Evolutionary conservation across 2,888 invertebrate species (phyloP).

Genomic region (Halictus quadricinctus): DNA sequence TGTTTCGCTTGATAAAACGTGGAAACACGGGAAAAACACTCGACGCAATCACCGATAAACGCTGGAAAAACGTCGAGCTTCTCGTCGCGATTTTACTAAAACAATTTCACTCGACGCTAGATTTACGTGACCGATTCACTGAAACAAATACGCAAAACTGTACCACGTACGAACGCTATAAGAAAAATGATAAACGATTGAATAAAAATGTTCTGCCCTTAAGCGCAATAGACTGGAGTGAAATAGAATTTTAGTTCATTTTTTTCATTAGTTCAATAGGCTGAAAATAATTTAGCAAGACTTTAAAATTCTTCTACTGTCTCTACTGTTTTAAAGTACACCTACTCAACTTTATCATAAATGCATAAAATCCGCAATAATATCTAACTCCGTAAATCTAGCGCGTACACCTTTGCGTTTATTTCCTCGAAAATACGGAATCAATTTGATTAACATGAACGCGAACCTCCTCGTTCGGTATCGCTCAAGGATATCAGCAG

Average conservation of each 20-base stretch:
- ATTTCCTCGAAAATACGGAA: background rate
- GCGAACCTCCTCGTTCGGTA: background rate
- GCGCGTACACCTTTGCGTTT: background rate
- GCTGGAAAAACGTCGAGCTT: background rate
- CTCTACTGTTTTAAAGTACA: background rate
- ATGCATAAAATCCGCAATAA: background rate
- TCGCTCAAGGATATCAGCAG: constrained; percentile 20
- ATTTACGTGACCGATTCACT: background rate
- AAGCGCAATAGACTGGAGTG: too few relatives aligned
- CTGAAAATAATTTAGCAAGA: background rate
- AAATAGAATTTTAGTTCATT: background rate
- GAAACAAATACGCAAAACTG: background rate
- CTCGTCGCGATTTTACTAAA: background rate
- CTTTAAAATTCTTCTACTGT: background rate
- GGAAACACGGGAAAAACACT: background rate
- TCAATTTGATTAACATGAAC: background rate
- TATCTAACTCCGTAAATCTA: background rate
- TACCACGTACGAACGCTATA: background rate
- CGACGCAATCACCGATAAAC: background rate
- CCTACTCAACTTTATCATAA: background rate
- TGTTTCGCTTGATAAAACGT: background rate
- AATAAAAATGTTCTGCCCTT: background rate
- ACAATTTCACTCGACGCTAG: background rate
- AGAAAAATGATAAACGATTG: background rate
- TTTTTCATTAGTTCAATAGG: background rate